phyloP scores from a whole-genome alignment of 2,888 invertebrate genomes.

The Cheilosia scutellata region DNA sequence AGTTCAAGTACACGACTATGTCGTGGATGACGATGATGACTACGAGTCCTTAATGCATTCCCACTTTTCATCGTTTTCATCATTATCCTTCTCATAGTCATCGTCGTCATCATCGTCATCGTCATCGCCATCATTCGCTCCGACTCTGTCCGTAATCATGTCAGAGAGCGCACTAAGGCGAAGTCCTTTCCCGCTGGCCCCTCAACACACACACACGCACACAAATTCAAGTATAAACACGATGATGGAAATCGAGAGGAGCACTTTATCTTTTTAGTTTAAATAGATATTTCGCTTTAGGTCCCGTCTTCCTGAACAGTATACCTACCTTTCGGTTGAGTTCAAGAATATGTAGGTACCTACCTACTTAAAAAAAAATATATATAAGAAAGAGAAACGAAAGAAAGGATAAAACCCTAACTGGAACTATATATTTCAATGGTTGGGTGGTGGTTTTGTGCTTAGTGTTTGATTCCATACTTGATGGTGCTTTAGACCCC shows the following conservation, averaged over 20 bases:
- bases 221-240: slow-evolving; percentile 63
- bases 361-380: not conserved
- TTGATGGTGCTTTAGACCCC: slow-evolving; percentile 32
- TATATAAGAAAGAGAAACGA: too few species aligned
- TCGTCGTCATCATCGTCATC: slow-evolving; percentile 43
- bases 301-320: slow-evolving; percentile 17
- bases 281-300: slow-evolving; percentile 70
- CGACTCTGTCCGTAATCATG: slow-evolving; percentile 50
- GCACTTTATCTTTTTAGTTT: slow-evolving; percentile 75
- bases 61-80: slow-evolving; percentile 55
- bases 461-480: slow-evolving; percentile 72
- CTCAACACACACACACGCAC: not conserved
- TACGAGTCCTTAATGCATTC: slow-evolving; percentile 64
- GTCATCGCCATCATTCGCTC: slow-evolving; percentile 6
- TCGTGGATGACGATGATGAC: slow-evolving; percentile 30
- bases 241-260: slow-evolving; percentile 73
- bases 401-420: slow-evolving; percentile 22
- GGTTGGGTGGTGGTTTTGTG: slow-evolving; percentile 54
- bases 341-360: not conserved
- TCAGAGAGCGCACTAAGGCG: slow-evolving; percentile 39
- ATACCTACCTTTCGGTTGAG: slow-evolving; percentile 23
- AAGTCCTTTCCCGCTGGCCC: slow-evolving; percentile 3
- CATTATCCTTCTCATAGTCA: slow-evolving; percentile 48
- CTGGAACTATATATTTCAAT: slow-evolving; percentile 6
- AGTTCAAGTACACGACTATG: slow-evolving; percentile 66